Base-by-base conservation (phyloP, 2,797 vertebrate species). In the Toxotes lorentzi region DNA sequence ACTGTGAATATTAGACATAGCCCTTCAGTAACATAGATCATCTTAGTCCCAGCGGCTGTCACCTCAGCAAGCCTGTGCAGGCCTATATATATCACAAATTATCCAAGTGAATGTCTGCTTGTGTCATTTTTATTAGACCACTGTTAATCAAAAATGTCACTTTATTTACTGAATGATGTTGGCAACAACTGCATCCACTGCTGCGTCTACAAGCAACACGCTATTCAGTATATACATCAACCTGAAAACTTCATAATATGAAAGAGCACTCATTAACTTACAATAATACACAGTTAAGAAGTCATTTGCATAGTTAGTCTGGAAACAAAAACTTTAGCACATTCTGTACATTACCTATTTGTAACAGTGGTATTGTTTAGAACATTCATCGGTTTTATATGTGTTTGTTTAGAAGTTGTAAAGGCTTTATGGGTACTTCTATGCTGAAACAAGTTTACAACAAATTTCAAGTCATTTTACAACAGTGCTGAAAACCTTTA, bases 1-100 rank as follows among this genome's bases (percentile, higher is more conserved):
- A 74, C 27, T 19, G 45, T 19, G 62, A 77, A 70, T 76, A 93
- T 92, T 92, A 87, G 79, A 86, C 72, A 75, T 27, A 19, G 47
- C 30, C n/a, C 81, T 81, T 81, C 70, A 89, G 64, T 74, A 66
- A 75, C 6, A 56, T 92, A 86, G 21, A 91, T 93, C 90, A 92
- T 82, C 68, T 59, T 7, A 54, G 58, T 32, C 32, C 41, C 51
- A 27, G 78, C 0, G 7, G 73, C 64, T 89, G 86, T 86, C 83
- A 86, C 45, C 60, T 74, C 68, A 34, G 32, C 16, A 43, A 57
- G 38, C 34, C 24, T 59, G 63, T 21, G 47, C n/a, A 11, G 14
- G 32, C 7, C 79, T 81, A 78, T 84, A 86, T 76, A 70, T 70
- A 84, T 23, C 58, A 51, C 38, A 70, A 56, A 51, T n/a, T 19